Percentiles rank a stretch among this genome's conserved stretches.
Evolutionary conservation across 2,888 invertebrate species (phyloP).

Genomic region (Hyppa rectilinea): DNA sequence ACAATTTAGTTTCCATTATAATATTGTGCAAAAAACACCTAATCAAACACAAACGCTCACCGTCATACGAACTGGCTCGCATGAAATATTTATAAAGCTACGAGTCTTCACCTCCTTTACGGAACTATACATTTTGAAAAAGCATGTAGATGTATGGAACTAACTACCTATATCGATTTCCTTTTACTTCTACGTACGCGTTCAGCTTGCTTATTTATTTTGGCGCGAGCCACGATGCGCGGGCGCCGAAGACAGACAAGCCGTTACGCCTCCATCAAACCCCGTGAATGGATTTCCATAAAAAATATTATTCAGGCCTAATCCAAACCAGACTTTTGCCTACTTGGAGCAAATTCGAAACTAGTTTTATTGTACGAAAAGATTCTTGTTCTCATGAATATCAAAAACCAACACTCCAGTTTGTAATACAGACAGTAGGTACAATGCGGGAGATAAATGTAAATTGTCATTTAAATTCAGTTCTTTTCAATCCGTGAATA

Average conservation of each 20-base stretch:
- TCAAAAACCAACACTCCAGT: constrained; percentile 10
- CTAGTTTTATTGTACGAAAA: constrained; percentile 22
- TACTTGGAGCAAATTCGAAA: constrained; percentile 22
- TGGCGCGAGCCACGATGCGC: constrained; percentile 85
- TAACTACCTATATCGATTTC: constrained; percentile 61
- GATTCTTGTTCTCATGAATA: constrained; percentile 13
- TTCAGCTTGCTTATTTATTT: constrained; percentile 85
- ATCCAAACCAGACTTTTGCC: constrained; percentile 36
- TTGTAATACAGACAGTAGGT: constrained; percentile 1
- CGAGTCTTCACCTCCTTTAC: not conserved
- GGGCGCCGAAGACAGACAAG: constrained; percentile 85
- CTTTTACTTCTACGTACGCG: constrained; percentile 63
- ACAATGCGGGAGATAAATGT: constrained; percentile 2
- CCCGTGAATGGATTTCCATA: constrained; percentile 78
- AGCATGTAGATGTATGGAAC: constrained; percentile 48
- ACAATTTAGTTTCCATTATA: constrained; percentile 55
- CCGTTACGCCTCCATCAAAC: constrained; percentile 82
- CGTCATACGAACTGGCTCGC: constrained; percentile 15
- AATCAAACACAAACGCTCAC: constrained; percentile 67
- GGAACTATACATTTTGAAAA: constrained; percentile 9
- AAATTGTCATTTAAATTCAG: constrained; percentile 45
- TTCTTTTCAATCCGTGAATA: constrained; percentile 32
- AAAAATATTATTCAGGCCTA: constrained; percentile 69
- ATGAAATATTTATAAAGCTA: not conserved
- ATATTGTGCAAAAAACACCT: constrained; percentile 70